A percentile compares a stretch with the other conserved stretches of the same genome.
Conservation (phyloP, 1,140 invertebrate species). For the Panulirus ornatus region DNA sequence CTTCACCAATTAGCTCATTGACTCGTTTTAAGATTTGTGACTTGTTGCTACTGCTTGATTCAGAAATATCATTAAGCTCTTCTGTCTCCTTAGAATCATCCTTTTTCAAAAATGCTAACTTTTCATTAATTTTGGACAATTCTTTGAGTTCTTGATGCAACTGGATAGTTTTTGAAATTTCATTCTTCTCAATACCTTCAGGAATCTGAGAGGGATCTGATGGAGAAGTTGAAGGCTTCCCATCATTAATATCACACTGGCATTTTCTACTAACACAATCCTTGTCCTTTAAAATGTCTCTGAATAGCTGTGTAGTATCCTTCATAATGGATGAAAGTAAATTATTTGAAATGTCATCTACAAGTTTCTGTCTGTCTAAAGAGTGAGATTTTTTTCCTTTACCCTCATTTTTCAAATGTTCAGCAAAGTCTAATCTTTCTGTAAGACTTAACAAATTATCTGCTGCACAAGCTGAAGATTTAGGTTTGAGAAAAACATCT, state of each 20-base stretch:
- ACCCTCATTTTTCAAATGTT: background rate
- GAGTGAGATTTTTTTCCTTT: background rate
- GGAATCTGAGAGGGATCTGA: background rate
- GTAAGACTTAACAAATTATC: background rate
- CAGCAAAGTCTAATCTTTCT: background rate
- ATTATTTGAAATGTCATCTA: slow-evolving; percentile 65
- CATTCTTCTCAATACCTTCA: background rate
- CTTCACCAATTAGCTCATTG: slow-evolving; percentile 45
- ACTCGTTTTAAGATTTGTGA: slow-evolving; percentile 48
- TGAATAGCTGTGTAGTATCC: slow-evolving; percentile 49
- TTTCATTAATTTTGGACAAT: background rate
- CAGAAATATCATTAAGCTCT: background rate
- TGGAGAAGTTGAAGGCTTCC: background rate
- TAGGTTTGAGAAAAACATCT: background rate
- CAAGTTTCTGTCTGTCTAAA: slow-evolving; percentile 38
- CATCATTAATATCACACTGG: background rate
- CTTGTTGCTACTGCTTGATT: slow-evolving; percentile 29
- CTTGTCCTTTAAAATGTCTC: slow-evolving; percentile 45
- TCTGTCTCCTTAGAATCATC: background rate
- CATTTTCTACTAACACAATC: background rate
- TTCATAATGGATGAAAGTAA: slow-evolving; percentile 49
- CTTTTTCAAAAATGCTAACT: background rate
- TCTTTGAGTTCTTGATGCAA: background rate
- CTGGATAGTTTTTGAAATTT: background rate
- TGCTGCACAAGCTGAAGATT: background rate